Conservation (phyloP, 2,113 vertebrate species). For the Notothenia coriiceps region DNA sequence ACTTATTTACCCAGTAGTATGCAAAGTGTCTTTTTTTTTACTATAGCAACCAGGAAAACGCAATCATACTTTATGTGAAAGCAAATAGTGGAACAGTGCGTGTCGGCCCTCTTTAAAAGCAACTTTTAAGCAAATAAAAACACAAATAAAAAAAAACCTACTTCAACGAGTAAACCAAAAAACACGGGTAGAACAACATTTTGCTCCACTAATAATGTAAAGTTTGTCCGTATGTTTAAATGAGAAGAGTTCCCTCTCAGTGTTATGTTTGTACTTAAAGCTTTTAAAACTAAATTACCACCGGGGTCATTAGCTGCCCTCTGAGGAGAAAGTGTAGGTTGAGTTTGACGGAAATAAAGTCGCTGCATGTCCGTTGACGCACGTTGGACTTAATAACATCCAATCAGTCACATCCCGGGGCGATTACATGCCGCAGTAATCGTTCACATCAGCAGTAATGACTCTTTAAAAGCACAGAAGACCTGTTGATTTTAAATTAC, state of each 20-base stretch:
- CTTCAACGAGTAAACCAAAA: no score
- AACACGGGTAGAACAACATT: no score
- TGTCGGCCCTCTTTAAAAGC: no score
- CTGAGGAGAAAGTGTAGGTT: slow-evolving; percentile 59
- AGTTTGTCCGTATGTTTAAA: no score
- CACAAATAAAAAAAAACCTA: no score
- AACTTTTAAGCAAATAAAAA: no score
- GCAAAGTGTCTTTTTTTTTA: no score
- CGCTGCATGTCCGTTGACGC: slow-evolving; percentile 56
- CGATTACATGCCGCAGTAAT: slow-evolving; percentile 69
- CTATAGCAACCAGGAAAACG: no score
- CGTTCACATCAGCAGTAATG: slow-evolving; percentile 58
- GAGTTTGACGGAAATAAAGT: slow-evolving; percentile 36
- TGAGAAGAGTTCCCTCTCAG: neutral
- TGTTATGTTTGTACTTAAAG: slow-evolving; percentile 22
- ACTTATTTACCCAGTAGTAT: no score
- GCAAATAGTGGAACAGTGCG: no score
- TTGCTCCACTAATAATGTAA: no score
- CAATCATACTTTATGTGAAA: no score
- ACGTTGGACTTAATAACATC: slow-evolving; percentile 64
- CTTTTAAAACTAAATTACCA: slow-evolving; percentile 64
- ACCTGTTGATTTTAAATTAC: slow-evolving; percentile 36
- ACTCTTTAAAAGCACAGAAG: slow-evolving; percentile 32
- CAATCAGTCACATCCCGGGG: slow-evolving; percentile 61
- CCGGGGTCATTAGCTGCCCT: slow-evolving; percentile 50